These are phyloP conservation scores for Chaetodon trifasciatus DNA, from an alignment of 2,797 vertebrate species.

Conservation along the genomic window DNA sequence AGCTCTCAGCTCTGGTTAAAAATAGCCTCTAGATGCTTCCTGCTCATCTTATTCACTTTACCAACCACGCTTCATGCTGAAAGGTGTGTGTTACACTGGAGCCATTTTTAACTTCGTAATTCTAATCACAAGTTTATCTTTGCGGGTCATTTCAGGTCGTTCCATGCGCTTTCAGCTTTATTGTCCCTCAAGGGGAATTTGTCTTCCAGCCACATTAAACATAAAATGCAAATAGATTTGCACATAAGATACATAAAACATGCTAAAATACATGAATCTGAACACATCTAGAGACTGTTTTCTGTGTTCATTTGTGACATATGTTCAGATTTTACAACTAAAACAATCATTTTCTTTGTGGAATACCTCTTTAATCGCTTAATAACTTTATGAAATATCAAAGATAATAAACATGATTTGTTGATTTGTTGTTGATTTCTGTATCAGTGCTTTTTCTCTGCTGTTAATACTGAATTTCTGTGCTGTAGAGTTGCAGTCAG, in stretches of 20 bases:
- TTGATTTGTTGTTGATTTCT: neutral
- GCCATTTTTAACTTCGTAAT: neutral
- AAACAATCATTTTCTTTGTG: neutral
- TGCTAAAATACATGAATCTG: neutral
- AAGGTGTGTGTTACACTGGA: slow-evolving; percentile 2
- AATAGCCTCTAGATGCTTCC: slow-evolving; percentile 3
- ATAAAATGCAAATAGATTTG: neutral
- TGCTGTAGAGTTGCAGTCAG: neutral
- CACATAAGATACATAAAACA: no score
- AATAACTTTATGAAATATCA: no score
- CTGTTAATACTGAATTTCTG: neutral
- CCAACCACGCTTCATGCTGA: neutral
- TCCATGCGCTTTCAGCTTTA: slow-evolving; percentile 12
- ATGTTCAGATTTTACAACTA: neutral
- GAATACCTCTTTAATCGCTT: no score
- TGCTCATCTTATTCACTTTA: slow-evolving; percentile 4
- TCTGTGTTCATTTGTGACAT: neutral
- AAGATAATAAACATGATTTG: no score
- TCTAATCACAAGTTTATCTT: slow-evolving; percentile 27
- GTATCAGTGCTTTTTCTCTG: neutral
- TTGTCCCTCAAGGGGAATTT: neutral
- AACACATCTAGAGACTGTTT: neutral
- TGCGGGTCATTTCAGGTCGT: neutral
- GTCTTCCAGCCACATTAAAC: neutral
- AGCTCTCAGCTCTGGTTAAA: slow-evolving; percentile 8